Evolutionary conservation across 2,888 invertebrate species (phyloP).

Genomic region (Pelosia muscerda): DNA sequence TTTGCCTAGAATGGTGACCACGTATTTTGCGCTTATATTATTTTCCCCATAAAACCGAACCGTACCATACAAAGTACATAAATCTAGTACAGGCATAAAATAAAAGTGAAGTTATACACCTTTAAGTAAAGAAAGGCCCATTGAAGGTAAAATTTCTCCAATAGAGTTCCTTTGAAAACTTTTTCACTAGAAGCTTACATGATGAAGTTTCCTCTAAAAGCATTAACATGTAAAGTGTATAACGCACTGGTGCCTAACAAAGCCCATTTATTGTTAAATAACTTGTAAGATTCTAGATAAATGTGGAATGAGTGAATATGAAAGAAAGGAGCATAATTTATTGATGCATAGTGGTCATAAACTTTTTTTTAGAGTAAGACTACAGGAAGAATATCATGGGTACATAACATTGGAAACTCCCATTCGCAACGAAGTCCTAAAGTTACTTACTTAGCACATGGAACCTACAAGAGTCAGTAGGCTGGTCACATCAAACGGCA

Average conservation of each 20-base stretch:
- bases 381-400: no score
- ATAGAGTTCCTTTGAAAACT: neutral
- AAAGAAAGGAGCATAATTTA: no score
- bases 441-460: no score
- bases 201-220: neutral
- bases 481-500: no score
- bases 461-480: no score
- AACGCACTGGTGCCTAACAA: neutral
- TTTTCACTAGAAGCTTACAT: neutral
- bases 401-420: no score
- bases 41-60: neutral
- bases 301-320: neutral
- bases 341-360: no score
- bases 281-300: neutral
- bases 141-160: neutral
- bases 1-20: neutral
- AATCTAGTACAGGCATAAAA: neutral
- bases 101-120: conserved; percentile 3
- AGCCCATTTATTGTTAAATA: neutral
- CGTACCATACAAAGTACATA: neutral
- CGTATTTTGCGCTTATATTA: neutral
- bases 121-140: neutral
- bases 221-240: neutral
- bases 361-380: no score
- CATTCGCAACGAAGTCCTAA: no score